Conservation (phyloP, 2,888 invertebrate species). For the Amblyjoppa proteus region DNA sequence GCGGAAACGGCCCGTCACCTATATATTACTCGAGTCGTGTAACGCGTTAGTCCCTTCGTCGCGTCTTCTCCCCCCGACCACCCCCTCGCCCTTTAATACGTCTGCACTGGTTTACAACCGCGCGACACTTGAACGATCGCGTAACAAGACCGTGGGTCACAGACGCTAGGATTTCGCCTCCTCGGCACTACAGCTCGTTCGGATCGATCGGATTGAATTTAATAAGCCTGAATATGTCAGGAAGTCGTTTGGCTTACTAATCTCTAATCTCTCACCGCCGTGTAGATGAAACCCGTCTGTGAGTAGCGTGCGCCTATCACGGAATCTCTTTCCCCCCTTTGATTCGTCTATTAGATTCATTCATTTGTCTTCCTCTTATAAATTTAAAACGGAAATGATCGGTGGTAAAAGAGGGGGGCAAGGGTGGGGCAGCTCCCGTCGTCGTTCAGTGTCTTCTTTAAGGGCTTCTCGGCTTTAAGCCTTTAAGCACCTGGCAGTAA, state of each 20-base stretch:
- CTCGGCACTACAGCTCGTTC: conserved; percentile 5
- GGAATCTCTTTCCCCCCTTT: neutral
- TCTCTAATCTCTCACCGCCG: neutral
- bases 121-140: conserved; percentile 36
- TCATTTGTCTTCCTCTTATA: conserved; percentile 22
- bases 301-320: neutral
- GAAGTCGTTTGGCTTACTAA: conserved; percentile 49
- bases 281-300: conserved; percentile 6
- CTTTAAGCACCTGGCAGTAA: conserved; percentile 83
- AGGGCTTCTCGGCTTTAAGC: conserved; percentile 82
- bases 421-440: conserved; percentile 14
- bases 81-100: conserved; percentile 28
- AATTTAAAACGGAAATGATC: conserved; percentile 35
- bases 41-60: conserved; percentile 55
- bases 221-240: conserved; percentile 61
- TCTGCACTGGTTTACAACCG: conserved; percentile 28
- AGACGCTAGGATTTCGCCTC: conserved; percentile 1
- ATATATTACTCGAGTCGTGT: conserved; percentile 61
- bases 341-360: conserved; percentile 16
- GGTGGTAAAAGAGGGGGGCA: conserved; percentile 8
- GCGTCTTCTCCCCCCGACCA: conserved; percentile 8
- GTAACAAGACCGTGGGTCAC: conserved; percentile 32
- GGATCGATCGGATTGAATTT: conserved; percentile 66
- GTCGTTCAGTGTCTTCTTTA: conserved; percentile 72
- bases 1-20: conserved; percentile 76